Conservation (phyloP, 2,888 invertebrate species). For the Prenolepis imparis region DNA sequence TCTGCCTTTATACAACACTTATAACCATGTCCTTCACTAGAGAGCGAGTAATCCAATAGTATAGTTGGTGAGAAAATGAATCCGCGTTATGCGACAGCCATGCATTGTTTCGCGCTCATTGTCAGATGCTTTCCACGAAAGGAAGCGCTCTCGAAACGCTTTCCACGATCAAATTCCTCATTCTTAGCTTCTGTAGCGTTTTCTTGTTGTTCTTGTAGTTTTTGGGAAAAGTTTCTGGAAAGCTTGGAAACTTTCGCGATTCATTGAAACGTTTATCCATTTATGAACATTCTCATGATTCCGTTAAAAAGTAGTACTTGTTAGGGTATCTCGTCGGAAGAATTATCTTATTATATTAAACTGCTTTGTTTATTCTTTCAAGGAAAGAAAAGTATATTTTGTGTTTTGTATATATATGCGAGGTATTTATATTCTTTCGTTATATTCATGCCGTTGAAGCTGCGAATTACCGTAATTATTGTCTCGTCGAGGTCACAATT, state of each 20-base stretch:
- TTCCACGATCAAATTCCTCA: conserved; percentile 28
- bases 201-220: neutral
- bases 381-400: neutral
- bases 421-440: conserved; percentile 3
- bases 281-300: neutral
- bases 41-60: conserved; percentile 25
- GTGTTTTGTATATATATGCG: neutral
- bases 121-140: conserved; percentile 48
- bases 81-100: conserved; percentile 7
- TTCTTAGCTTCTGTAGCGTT: neutral
- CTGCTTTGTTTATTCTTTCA: neutral
- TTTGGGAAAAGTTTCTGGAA: conserved; percentile 26
- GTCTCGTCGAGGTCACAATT: conserved; percentile 35
- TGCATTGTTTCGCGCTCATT: conserved; percentile 34
- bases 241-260: neutral
- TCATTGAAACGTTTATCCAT: neutral
- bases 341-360: conserved; percentile 23
- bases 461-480: conserved; percentile 47
- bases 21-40: conserved; percentile 33
- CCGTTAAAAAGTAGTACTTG: neutral
- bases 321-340: neutral
- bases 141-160: conserved; percentile 28
- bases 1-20: conserved; percentile 50
- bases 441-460: neutral
- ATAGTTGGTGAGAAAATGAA: conserved; percentile 49